These are phyloP conservation scores for Oreotrochilus melanogaster DNA, from an alignment of 2,113 vertebrate species.

Conservation along the genomic window DNA sequence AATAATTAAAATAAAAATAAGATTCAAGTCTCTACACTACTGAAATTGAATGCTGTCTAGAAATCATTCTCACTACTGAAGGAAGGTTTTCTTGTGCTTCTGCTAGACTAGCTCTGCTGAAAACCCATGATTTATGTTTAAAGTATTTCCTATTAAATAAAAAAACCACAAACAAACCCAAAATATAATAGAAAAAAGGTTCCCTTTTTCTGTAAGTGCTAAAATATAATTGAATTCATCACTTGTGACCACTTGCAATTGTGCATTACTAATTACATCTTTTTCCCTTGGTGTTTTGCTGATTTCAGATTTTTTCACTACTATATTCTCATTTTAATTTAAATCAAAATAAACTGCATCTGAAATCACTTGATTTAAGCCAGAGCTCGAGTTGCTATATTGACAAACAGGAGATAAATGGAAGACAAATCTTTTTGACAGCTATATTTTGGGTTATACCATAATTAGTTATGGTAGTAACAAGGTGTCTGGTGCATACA, in stretches of 20 bases:
- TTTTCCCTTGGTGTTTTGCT: neutral
- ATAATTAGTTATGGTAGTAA: neutral
- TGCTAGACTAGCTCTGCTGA: conserved; percentile 57
- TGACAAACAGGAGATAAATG: neutral
- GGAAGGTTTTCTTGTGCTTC: conserved; percentile 76
- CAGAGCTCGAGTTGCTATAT: neutral
- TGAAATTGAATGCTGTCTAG: conserved; percentile 70
- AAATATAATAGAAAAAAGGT: conserved; percentile 58
- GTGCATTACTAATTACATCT: conserved; percentile 59
- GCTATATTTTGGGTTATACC: neutral
- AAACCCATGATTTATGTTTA: conserved; percentile 73
- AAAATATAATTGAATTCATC: conserved; percentile 73
- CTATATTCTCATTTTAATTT: neutral
- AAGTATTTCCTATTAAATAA: conserved; percentile 71
- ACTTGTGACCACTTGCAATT: conserved; percentile 53
- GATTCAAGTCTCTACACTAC: conserved; percentile 48
- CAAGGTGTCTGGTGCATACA: neutral
- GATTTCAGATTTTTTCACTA: conserved; percentile 21
- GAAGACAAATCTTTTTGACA: neutral
- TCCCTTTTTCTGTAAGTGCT: conserved; percentile 35
- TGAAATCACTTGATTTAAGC: conserved; percentile 37
- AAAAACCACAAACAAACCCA: neutral
- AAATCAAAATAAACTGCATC: neutral
- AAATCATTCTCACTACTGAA: conserved; percentile 69
- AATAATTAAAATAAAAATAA: conserved; percentile 78